These are phyloP conservation scores for Zelleria hepariella DNA, from an alignment of 2,888 invertebrate genomes.

Conservation along the genomic window DNA sequence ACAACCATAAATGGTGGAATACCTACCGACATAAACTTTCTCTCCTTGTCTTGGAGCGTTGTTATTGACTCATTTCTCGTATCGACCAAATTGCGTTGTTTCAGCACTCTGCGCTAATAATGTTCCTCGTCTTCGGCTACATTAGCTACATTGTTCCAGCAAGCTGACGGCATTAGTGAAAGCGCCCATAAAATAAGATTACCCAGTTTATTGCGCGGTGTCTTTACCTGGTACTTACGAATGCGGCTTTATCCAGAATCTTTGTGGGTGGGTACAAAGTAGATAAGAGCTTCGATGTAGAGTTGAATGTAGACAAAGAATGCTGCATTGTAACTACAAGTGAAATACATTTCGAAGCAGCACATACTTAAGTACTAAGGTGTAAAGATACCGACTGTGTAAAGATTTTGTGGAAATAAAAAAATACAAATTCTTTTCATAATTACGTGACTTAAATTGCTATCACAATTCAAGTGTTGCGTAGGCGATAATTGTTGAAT, in stretches of 20 bases:
- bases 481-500: no score
- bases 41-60: background rate
- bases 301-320: no score
- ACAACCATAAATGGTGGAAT: background rate
- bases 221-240: background rate
- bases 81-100: background rate
- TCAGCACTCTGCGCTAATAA: background rate
- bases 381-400: no score
- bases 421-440: no score
- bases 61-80: background rate
- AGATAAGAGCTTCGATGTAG: no score
- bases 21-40: background rate
- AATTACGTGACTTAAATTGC: no score
- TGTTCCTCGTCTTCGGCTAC: background rate
- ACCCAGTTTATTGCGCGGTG: background rate
- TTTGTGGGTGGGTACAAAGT: background rate
- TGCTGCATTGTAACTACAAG: no score
- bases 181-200: background rate
- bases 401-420: no score
- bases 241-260: background rate
- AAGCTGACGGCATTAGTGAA: background rate
- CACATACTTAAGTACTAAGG: no score
- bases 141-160: background rate
- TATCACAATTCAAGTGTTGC: no score
- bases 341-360: no score